Base-by-base conservation (phyloP, 2,113 vertebrate species). In the Aix galericulata region DNA sequence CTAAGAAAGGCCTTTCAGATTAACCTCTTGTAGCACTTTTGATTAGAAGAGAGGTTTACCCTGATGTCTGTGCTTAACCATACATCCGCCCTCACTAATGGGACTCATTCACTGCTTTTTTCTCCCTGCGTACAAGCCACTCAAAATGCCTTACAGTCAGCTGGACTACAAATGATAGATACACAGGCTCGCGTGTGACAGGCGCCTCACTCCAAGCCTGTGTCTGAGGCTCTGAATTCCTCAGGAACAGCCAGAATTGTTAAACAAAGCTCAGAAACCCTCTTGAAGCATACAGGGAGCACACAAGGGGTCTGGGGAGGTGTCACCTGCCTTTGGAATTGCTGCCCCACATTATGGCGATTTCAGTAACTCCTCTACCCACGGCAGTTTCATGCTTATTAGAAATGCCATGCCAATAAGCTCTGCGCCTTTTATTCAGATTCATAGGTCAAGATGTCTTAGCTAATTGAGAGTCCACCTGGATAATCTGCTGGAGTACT, bases 381-480 rank as follows among this genome's bases (percentile, higher is more conserved):
- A 5, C 60, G 93, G 94, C 93, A 94, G 81, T 86, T 96, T 91
- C 92, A 95, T 97, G 95, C 95, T 94, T 91, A 80, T 97, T 96
- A 91, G 91, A 97, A 97, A 97, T 94, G 88, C 93, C 58, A 71
- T 7, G 8, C 79, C 85, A 94, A 91, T 95, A 95, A 97, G 88
- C 38, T 68, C 75, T 64, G 55, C 68, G 76, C 55, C 72, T 89
- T 90, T 94, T 92, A 97, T 96, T 97, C 97, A 96, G 93, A 96
- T 95, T 95, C 97, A 97, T 93, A 97, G 96, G 96, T 97, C 94
- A 97, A 92, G 97, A 94, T 23, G 20, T 89, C 89, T 95, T 91
- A 96, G 91, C 76, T 97, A 97, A 97, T 64, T 96, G 96, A 97
- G 82, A 25, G 82, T 91, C 87, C 2, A 34, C 83, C 95, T 79